Conservation (phyloP, 2,797 vertebrate genomes). For the Ctenopoma multispine region DNA sequence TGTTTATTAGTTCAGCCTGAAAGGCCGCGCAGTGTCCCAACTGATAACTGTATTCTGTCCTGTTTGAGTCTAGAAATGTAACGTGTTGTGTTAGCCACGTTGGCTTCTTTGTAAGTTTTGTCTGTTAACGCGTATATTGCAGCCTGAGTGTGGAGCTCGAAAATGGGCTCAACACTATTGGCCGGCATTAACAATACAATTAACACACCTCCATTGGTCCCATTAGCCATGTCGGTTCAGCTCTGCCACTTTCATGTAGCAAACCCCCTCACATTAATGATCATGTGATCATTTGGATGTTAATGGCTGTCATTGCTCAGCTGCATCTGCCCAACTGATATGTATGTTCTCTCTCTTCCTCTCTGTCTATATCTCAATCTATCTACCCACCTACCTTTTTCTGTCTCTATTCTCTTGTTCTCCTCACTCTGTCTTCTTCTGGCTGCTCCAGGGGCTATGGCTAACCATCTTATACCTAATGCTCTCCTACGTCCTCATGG, state of each 20-base stretch:
- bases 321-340: conserved; percentile 93
- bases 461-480: conserved; percentile 99
- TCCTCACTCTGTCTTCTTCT: conserved; percentile 71
- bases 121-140: conserved; percentile 37
- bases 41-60: conserved; percentile 35
- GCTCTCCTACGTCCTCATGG: conserved; percentile 99
- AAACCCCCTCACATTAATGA: conserved; percentile 66
- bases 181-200: conserved; percentile 51
- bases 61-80: conserved; percentile 34
- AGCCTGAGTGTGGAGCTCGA: conserved; percentile 50
- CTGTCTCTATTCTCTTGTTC: conserved; percentile 42
- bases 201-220: conserved; percentile 58
- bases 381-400: conserved; percentile 50
- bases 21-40: neutral
- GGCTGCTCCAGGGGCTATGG: conserved; percentile 99
- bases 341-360: conserved; percentile 74
- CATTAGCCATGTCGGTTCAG: conserved; percentile 71
- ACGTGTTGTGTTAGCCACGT: conserved; percentile 45
- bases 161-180: conserved; percentile 41
- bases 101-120: conserved; percentile 35
- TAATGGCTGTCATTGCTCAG: conserved; percentile 90
- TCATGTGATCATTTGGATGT: conserved; percentile 82
- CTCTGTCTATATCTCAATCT: conserved; percentile 59
- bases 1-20: neutral
- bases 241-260: conserved; percentile 62